Percentiles rank a stretch among this genome's conserved stretches.
Conservation (phyloP, 2,113 vertebrate species). For the Cairina moschata region DNA sequence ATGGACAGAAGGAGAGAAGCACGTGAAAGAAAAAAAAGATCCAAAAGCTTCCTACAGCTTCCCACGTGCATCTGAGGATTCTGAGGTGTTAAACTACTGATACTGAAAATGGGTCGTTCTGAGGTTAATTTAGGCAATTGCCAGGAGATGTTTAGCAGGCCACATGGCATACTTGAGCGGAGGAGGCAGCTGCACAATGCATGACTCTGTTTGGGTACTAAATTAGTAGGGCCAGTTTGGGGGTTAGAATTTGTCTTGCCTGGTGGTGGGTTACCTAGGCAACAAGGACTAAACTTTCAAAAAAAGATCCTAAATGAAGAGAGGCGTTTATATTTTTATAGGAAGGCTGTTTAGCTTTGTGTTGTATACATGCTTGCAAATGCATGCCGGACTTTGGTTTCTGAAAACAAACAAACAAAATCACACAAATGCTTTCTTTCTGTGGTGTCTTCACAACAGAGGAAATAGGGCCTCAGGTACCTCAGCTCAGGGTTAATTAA, state of each 20-base stretch:
- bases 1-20: not conserved
- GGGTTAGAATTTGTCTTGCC: not conserved
- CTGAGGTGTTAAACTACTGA: accelerated
- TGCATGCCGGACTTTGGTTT: not conserved
- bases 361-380: not conserved
- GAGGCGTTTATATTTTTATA: not conserved
- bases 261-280: not conserved
- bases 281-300: not conserved
- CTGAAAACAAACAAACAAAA: not conserved
- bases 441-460: not conserved
- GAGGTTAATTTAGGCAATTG: not conserved
- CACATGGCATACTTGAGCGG: not conserved
- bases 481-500: not conserved
- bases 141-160: not conserved
- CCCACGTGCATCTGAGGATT: not conserved
- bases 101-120: not conserved
- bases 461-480: not conserved
- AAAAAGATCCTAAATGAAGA: not conserved
- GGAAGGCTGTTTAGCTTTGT: not conserved
- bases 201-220: not conserved
- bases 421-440: not conserved
- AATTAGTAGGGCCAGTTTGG: not conserved
- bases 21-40: not conserved
- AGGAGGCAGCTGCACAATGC: not conserved
- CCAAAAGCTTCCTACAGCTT: not conserved